Percentiles rank a stretch among this genome's conserved stretches.
These are phyloP conservation scores for Parthenolecanium corni DNA, from an alignment of 2,888 invertebrate genomes.

Conservation along the genomic window DNA sequence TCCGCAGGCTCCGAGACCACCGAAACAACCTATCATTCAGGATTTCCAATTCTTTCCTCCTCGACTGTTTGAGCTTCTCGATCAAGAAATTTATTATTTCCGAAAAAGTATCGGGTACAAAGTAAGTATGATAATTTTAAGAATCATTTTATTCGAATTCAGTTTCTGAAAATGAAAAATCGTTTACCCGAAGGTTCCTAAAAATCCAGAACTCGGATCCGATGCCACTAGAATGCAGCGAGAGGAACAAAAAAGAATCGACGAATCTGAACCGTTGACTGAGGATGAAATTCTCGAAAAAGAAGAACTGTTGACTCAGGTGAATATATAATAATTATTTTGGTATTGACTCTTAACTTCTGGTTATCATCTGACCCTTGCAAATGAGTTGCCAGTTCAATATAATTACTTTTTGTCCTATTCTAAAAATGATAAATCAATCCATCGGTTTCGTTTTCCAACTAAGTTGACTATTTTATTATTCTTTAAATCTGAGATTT, in stretches of 20 bases:
- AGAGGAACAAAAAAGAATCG: conserved; percentile 94
- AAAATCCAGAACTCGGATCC: conserved; percentile 82
- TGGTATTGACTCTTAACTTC: no score
- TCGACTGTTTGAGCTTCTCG: conserved; percentile 87
- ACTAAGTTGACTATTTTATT: no score
- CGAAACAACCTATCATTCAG: conserved; percentile 97
- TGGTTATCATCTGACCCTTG: no score
- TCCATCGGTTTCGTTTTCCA: no score
- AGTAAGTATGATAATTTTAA: conserved; percentile 22
- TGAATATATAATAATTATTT: no score
- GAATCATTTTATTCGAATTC: neutral
- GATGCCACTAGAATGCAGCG: conserved; percentile 87
- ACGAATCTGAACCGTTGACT: conserved; percentile 78
- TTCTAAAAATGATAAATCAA: no score
- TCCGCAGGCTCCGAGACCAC: conserved; percentile 83
- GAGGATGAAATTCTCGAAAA: conserved; percentile 89
- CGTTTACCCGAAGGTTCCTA: conserved; percentile 53
- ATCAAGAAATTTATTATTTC: conserved; percentile 95
- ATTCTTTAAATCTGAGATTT: no score
- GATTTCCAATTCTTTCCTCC: conserved; percentile 99
- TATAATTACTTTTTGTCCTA: no score
- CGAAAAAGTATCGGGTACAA: conserved; percentile 88
- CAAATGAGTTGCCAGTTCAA: no score
- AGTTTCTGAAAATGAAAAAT: no score
- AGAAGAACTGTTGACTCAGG: conserved; percentile 81